Evolutionary conservation across 2,797 vertebrate species (phyloP).

Genomic region (Propithecus perrieri): DNA sequence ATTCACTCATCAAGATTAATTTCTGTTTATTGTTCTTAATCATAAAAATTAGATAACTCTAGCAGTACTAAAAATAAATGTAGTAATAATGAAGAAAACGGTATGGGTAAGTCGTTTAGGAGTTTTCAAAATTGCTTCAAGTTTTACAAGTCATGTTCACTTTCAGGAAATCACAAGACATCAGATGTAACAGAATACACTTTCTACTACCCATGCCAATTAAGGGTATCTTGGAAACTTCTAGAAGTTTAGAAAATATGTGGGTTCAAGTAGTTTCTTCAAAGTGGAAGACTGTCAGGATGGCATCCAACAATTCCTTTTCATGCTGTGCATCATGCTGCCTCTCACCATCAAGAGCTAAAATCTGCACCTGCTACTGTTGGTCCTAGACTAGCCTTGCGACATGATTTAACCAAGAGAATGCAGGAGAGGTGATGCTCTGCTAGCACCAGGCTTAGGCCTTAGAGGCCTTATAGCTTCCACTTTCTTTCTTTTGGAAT

Average conservation of each 20-base stretch:
- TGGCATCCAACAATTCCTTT: not conserved
- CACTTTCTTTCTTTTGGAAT: not conserved
- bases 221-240: not conserved
- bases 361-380: not conserved
- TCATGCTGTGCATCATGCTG: no score
- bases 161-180: not conserved
- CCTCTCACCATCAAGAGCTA: not conserved
- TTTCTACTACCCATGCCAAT: not conserved
- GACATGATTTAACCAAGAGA: not conserved
- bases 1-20: slow-evolving; percentile 31
- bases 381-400: no score
- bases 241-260: not conserved
- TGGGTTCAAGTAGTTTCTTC: not conserved
- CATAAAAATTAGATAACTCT: slow-evolving; percentile 31
- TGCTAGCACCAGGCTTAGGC: not conserved
- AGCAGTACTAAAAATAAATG: slow-evolving; percentile 46
- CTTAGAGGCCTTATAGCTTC: not conserved
- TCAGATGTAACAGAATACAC: not conserved
- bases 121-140: not conserved
- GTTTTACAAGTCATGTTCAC: not conserved
- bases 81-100: not conserved
- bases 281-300: not conserved
- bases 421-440: not conserved
- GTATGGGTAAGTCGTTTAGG: not conserved
- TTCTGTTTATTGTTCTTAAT: slow-evolving; percentile 52